These are phyloP conservation scores for Probaryconus sp. DNA, from an alignment of 1,140 invertebrate genomes.

Conservation along the genomic window DNA sequence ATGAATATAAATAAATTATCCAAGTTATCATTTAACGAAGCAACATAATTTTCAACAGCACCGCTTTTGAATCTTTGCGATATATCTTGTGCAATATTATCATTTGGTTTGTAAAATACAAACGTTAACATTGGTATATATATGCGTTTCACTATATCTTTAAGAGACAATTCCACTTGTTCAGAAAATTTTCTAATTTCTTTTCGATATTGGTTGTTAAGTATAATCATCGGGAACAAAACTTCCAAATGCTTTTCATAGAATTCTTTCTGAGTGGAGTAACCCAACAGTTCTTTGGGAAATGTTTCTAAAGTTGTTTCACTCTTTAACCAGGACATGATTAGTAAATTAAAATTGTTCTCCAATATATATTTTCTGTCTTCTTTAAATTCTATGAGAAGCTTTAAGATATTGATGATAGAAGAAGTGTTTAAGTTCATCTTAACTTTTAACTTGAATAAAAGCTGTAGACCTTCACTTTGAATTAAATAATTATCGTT, in stretches of 20 bases:
- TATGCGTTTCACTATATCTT: conserved; percentile 69
- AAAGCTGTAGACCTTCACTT: conserved; percentile 22
- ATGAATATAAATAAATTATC: conserved; percentile 37
- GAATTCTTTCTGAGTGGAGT: conserved; percentile 69
- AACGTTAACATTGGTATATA: conserved; percentile 69
- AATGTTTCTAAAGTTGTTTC: conserved; percentile 64
- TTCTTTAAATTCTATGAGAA: conserved; percentile 15
- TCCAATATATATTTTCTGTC: conserved; percentile 63
- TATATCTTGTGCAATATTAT: background rate
- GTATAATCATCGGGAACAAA: conserved; percentile 36
- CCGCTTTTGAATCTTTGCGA: conserved; percentile 1
- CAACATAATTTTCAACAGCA: background rate
- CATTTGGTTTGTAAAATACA: conserved; percentile 52
- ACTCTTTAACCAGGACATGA: conserved; percentile 60
- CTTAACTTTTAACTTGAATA: conserved; percentile 33
- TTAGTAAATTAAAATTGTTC: conserved; percentile 71
- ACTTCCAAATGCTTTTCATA: conserved; percentile 70
- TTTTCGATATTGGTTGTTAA: conserved; percentile 7
- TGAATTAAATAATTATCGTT: conserved; percentile 15
- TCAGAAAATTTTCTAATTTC: conserved; percentile 63
- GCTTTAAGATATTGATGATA: conserved; percentile 2
- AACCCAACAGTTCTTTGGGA: conserved; percentile 71
- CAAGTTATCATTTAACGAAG: conserved; percentile 11
- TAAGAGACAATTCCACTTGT: conserved; percentile 62
- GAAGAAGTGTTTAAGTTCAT: conserved; percentile 1